Percentiles rank a stretch among this genome's conserved stretches.
These are phyloP conservation scores for Tenthredo notha DNA, from an alignment of 2,888 invertebrate species.

Conservation along the genomic window DNA sequence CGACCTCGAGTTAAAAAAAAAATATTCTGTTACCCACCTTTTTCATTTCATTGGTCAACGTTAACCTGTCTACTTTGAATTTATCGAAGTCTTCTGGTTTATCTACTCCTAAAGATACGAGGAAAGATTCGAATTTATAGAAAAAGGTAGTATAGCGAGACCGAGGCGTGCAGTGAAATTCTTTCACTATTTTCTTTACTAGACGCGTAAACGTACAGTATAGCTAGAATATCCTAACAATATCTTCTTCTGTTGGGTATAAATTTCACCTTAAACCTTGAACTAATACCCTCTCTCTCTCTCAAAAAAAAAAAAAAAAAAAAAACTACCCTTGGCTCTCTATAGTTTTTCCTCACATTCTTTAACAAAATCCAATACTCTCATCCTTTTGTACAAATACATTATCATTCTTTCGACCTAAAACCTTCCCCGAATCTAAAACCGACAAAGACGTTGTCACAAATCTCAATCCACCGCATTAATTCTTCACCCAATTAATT, in stretches of 20 bases:
- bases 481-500: conserved; percentile 10
- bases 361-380: conserved; percentile 18
- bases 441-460: conserved; percentile 6
- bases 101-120: conserved; percentile 47
- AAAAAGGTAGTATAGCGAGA: conserved; percentile 19
- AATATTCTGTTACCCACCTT: conserved; percentile 36
- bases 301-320: too few species aligned
- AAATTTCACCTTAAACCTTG: conserved; percentile 28
- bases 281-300: conserved; percentile 23
- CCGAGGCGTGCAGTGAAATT: conserved; percentile 18
- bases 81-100: conserved; percentile 49
- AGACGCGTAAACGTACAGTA: background rate
- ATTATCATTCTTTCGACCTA: background rate
- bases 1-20: background rate
- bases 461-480: background rate
- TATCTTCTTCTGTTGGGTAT: conserved; percentile 8
- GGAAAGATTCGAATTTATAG: conserved; percentile 51
- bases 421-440: conserved; percentile 7
- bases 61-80: conserved; percentile 40
- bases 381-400: background rate
- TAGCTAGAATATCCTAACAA: conserved; percentile 19
- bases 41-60: conserved; percentile 37
- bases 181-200: conserved; percentile 10
- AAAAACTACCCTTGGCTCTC: background rate
- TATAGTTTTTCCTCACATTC: background rate